Evolutionary conservation across 2,888 invertebrate species (phyloP), one percentile per base, ranked within the genome.

Genomic region (Ecliptopera silaceata): DNA sequence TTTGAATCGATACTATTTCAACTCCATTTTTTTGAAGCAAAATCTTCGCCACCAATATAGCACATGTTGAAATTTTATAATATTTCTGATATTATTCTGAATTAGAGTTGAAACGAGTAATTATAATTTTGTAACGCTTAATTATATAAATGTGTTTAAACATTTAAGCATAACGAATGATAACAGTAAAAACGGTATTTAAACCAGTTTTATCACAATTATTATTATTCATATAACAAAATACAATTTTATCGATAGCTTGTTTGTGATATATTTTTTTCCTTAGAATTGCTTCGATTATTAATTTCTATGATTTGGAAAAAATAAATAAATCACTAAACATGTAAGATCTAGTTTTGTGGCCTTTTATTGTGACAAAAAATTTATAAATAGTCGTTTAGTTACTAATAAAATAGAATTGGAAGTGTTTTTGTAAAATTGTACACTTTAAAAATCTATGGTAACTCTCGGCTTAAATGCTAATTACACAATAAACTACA

Each of bases 401-500:
- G 15, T 22, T 41, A 22, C 42, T 22, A 47, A 46, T 22, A 31
- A 49, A 15, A 52, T 10, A 53, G 32, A 20, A 49, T 39, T 29
- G 34, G 26, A 57, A 20, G 11, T 36, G n/a, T n/a, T n/a, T 55
- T 34, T 55, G 13, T 55, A 74, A 77, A 76, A 84, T 86, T 86
- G 84, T 88, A 86, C 83, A 78, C 71, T 75, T 72, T 70, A 74
- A 75, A 75, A 74, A 69, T 71, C 74, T 82, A 84, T 86, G 88
- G 88, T 88, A 88, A 88, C 88, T 78, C 80, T 80, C 75, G 75
- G 73, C 79, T 83, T 86, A 80, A 61, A 52, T 65, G 72, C 83
- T 83, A 85, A 70, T 74, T 77, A 77, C 56, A 66, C 72, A 69
- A 72, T 73, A 71, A 69, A 69, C 70, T 71, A 60, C 66, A 66